Evolutionary conservation across 1,140 invertebrate genomes (phyloP), one percentile per base, ranked within the genome.

Genomic region (Homarus americanus): DNA sequence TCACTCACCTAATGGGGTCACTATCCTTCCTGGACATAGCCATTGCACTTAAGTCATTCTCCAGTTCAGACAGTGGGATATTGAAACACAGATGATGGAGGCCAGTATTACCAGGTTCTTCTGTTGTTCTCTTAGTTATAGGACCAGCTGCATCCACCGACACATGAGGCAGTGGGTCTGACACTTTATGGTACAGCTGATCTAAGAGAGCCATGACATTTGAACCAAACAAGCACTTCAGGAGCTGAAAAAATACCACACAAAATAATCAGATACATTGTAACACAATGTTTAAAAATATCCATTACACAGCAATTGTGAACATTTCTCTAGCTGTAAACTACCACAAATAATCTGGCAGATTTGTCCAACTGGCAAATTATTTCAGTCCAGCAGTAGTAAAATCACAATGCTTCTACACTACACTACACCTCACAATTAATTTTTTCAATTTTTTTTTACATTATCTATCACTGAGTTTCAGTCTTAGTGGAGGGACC

Each of bases 181-280:
- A 75, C 15, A 49, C 78, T 53, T 90, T 90, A 24, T 72, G 79
- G 32, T 75, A 76, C 36, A 90, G 41, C 17, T 94, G 93, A 53
- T 95, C 94, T 94, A 96, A 96, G 40, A 97, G 96, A n/a, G 95
- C 95, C 17, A 96, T 95, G 91, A 97, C 95, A 93, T 98, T 98
- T 0, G 96, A 96, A 1, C 96, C 96, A 94, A 98, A 98, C 1
- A 98, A 94, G 93, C 96, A 97, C 94, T 98, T 97, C 12, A 98
- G 93, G 0, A 98, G 93, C 95, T 98, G 93, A 53, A 94, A 93
- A 78, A n/a, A n/a, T n/a, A n/a, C n/a, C n/a, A n/a, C n/a, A n/a
- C n/a, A n/a, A n/a, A n/a, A n/a, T n/a, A n/a, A n/a, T n/a, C n/a
- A n/a, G n/a, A n/a, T n/a, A n/a, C n/a, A n/a, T n/a, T n/a, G n/a